Percentiles rank a stretch among this genome's conserved stretches.
phyloP scores from a whole-genome alignment of 2,113 vertebrate species.

The Callospermophilus lateralis region DNA sequence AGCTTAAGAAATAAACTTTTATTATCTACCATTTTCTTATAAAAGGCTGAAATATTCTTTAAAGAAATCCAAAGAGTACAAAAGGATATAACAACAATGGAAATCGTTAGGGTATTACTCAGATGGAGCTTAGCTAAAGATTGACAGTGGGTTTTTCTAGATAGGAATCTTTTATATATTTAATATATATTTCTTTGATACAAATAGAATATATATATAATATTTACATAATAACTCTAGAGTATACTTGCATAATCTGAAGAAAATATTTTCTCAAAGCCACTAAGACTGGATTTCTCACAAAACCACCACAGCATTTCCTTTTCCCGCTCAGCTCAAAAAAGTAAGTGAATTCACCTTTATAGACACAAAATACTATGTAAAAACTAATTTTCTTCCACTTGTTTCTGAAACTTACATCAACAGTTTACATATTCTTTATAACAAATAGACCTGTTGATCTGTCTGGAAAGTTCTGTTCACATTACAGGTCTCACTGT shows the following conservation, averaged over 20 bases:
- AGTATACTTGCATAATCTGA: not conserved
- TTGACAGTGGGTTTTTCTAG: not conserved
- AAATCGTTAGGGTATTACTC: not conserved
- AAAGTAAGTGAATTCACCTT: not conserved
- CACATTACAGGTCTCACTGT: not conserved
- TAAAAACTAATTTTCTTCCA: not conserved
- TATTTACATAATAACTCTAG: conserved; percentile 1
- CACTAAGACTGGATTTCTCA: not conserved
- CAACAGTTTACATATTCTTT: not conserved
- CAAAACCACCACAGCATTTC: not conserved
- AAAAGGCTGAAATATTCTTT: not conserved
- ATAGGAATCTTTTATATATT: not conserved
- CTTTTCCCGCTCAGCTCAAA: not conserved
- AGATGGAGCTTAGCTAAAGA: not conserved
- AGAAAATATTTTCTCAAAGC: not conserved
- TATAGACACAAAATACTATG: not conserved
- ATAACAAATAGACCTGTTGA: not conserved
- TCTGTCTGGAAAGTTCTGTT: not conserved
- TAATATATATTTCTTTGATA: not conserved
- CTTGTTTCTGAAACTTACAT: not conserved
- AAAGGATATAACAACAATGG: not conserved
- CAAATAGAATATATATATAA: not conserved
- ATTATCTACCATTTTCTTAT: conserved; percentile 13
- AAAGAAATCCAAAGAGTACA: not conserved
- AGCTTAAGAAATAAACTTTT: not conserved